Conservation (phyloP, 30 jellyfish, hydroid and myxozoan genomes). For the Hydractinia echinata region DNA sequence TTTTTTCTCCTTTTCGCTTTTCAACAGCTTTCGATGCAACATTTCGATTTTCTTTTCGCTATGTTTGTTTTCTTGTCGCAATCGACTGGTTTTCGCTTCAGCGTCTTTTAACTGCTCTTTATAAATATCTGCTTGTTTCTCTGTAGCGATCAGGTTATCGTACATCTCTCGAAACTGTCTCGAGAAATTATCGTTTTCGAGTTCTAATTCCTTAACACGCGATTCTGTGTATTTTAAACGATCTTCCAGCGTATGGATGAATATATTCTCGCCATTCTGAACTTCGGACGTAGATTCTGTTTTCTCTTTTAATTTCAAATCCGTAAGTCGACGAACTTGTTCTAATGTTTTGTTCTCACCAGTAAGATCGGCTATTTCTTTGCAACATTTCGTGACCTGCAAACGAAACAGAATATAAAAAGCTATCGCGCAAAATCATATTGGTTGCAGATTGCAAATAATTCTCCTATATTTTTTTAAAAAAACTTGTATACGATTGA, state of each 20-base stretch:
- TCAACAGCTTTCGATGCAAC: slow-evolving; percentile 52
- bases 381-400: slow-evolving; percentile 35
- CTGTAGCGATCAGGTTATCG: slow-evolving; percentile 47
- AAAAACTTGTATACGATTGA: too few species aligned
- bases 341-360: slow-evolving; percentile 60
- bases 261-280: slow-evolving; percentile 33
- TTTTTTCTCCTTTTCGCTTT: slow-evolving; percentile 77
- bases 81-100: slow-evolving; percentile 34
- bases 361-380: slow-evolving; percentile 52
- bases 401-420: neutral
- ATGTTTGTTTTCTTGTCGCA: slow-evolving; percentile 51
- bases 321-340: slow-evolving; percentile 40
- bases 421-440: too few species aligned
- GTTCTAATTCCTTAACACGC: slow-evolving; percentile 65
- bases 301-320: slow-evolving; percentile 24
- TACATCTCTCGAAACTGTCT: slow-evolving; percentile 56
- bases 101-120: slow-evolving; percentile 49
- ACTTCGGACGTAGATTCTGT: slow-evolving; percentile 55
- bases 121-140: slow-evolving; percentile 46
- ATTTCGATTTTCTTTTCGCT: slow-evolving; percentile 64
- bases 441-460: too few species aligned
- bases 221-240: slow-evolving; percentile 58
- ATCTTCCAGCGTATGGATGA: slow-evolving; percentile 69
- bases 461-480: too few species aligned
- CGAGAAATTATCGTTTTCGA: slow-evolving; percentile 56